These are phyloP conservation scores for Montipora foliosa DNA, from an alignment of 64 coral and sea anemone genomes.

Conservation along the genomic window DNA sequence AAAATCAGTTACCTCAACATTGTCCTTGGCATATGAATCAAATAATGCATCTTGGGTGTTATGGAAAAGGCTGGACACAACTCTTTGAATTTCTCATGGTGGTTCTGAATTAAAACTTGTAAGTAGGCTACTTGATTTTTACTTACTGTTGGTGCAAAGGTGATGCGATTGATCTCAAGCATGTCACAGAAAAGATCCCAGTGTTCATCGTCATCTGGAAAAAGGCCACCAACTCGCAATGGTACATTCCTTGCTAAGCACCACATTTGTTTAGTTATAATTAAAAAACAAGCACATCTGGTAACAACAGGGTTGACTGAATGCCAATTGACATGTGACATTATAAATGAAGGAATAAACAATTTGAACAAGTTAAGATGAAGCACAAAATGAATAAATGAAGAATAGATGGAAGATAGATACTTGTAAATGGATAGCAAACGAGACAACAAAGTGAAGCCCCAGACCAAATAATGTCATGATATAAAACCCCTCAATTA, in stretches of 20 bases:
- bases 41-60: slow-evolving; percentile 74
- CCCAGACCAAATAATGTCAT: no score
- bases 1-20: slow-evolving; percentile 23
- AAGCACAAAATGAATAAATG: no score
- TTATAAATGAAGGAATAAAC: no score
- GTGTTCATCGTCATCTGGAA: slow-evolving; percentile 76
- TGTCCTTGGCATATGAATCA: slow-evolving; percentile 56
- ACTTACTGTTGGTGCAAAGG: neutral
- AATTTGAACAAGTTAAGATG: no score
- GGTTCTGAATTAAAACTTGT: slow-evolving; percentile 35
- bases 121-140: slow-evolving; percentile 57
- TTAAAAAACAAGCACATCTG: no score
- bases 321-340: no score
- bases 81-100: slow-evolving; percentile 3
- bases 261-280: no score
- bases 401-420: no score
- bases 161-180: slow-evolving; percentile 27
- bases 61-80: slow-evolving; percentile 10
- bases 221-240: slow-evolving; percentile 29
- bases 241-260: slow-evolving; percentile 11
- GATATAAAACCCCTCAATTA: no score
- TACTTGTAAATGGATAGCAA: no score
- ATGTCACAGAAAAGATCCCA: slow-evolving; percentile 46
- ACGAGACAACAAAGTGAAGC: no score
- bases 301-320: no score